Percentiles rank a stretch among this genome's conserved stretches.
Conservation (phyloP, 2,888 invertebrate species). For the Neria commutata region DNA sequence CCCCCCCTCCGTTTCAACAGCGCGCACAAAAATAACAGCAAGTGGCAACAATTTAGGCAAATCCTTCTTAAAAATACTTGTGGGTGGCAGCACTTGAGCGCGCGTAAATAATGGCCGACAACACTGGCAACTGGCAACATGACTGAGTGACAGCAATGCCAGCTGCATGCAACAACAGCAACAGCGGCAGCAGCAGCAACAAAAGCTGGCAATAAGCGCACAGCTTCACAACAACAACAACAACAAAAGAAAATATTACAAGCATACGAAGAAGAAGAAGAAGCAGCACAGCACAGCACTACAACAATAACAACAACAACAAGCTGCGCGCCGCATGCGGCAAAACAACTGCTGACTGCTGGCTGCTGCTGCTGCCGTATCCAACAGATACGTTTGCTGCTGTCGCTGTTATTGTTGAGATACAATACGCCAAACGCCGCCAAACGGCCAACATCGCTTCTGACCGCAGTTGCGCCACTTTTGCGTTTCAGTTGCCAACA, state of each 20-base stretch:
- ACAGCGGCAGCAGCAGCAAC: conserved; percentile 4
- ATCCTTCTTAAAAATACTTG: too few relatives aligned
- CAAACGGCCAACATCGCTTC: conserved; percentile 19
- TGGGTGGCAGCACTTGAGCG: conserved; percentile 16
- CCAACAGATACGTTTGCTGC: neutral
- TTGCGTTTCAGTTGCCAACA: conserved; percentile 52
- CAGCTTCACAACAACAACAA: conserved; percentile 6
- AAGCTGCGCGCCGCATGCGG: conserved; percentile 5
- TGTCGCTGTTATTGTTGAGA: neutral
- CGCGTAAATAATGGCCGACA: conserved; percentile 10
- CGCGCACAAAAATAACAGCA: neutral
- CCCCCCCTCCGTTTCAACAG: neutral
- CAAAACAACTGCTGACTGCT: neutral
- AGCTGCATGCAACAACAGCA: conserved; percentile 6
- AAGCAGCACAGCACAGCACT: too few relatives aligned
- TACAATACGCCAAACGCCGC: neutral
- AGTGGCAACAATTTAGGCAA: neutral
- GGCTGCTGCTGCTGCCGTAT: too few relatives aligned
- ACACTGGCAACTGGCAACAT: conserved; percentile 3
- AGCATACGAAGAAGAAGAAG: too few relatives aligned
- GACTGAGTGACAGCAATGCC: conserved; percentile 5
- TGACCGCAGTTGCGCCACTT: conserved; percentile 35
- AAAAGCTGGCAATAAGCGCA: neutral
- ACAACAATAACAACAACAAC: neutral
- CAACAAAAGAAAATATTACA: conserved; percentile 11